Evolutionary conservation across 2,888 invertebrate species (phyloP), one percentile per base, ranked within the genome.

Genomic region (Tryphoninae sp.): DNA sequence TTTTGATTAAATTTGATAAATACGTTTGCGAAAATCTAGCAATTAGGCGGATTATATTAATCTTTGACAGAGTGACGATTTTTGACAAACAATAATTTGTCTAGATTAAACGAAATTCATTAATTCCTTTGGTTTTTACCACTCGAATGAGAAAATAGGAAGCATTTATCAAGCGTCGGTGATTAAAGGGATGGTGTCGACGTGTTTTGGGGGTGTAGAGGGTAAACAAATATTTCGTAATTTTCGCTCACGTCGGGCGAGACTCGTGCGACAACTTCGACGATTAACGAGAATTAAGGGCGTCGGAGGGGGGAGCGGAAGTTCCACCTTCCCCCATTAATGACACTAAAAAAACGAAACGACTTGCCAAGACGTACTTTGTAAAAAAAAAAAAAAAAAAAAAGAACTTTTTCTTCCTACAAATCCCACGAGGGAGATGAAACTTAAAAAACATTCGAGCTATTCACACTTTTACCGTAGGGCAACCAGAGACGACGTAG

Each of bases 401-500:
- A 61, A 40, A n/a, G 33, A 58, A 61, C 59, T 59, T 61, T 71
- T 51, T 51, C 16, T 72, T 51, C 55, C 67, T 33, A 23, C 22
- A 49, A 67, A 55, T 40, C 49, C 19, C 22, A 58, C 45, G 13
- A 55, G 19, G n/a, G n/a, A 67, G 26, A 33, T 33, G 33, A 33
- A 33, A 33, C 55, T 45, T 65, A 9, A 40, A 58, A 78, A 78
- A 40, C 64, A 64, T 78, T 78, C 64, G 71, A 58, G 55, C 77
- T 26, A 71, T 64, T 78, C 55, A 65, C 71, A 64, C 53, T 33
- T 19, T 33, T 68, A 11, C 68, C 33, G 45, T 6, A 22, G 19
- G 33, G 9, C 53, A n/a, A 23, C 9, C 16, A 19, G 33, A 42
- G 1, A 62, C 51, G 61, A 40, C 11, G 62, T 11, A 9, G 11